These are phyloP conservation scores for Simalia tracyae DNA, from an alignment of 2,797 vertebrate species.

Conservation along the genomic window DNA sequence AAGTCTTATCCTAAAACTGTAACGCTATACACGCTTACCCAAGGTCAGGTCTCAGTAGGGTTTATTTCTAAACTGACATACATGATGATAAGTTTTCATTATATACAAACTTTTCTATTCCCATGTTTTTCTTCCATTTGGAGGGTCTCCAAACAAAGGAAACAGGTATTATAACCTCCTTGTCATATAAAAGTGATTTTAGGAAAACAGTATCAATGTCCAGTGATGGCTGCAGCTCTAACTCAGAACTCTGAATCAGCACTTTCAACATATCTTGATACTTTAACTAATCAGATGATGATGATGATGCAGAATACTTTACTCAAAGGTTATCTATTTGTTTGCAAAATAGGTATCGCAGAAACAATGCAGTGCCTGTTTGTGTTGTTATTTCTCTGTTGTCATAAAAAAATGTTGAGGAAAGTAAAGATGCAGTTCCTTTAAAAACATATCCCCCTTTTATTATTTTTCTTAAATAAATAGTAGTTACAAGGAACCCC, in stretches of 20 bases:
- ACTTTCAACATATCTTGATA: neutral
- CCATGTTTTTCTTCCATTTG: neutral
- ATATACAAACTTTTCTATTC: neutral
- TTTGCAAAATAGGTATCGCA: neutral
- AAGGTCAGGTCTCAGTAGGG: neutral
- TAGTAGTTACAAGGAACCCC: neutral
- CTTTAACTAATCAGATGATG: neutral
- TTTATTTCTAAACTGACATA: neutral
- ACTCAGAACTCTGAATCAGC: neutral
- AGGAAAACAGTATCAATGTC: neutral
- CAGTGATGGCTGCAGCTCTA: neutral
- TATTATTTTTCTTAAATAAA: neutral
- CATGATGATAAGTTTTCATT: neutral
- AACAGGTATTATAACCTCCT: neutral
- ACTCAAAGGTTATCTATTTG: neutral
- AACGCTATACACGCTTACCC: neutral
- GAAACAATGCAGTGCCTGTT: neutral
- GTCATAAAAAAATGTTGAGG: constrained; percentile 18
- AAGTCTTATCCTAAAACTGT: neutral
- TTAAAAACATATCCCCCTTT: neutral
- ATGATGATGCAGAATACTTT: neutral
- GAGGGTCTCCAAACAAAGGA: neutral
- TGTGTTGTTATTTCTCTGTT: neutral
- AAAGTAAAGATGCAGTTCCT: neutral
- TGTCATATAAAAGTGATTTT: neutral